phyloP scores from a whole-genome alignment of 2,888 invertebrate species.

The Noctua janthina region DNA sequence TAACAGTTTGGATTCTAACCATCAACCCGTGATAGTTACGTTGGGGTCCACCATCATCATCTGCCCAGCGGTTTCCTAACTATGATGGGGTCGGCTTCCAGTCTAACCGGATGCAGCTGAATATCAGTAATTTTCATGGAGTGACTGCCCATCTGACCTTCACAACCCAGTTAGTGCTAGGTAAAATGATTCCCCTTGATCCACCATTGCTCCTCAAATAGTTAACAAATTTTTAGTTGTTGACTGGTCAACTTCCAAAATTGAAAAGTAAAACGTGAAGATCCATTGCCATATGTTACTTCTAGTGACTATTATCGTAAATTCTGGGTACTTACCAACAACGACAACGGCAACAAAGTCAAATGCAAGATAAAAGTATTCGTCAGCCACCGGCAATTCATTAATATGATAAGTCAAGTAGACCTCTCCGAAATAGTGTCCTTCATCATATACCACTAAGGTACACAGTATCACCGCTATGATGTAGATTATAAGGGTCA shows the following conservation, averaged over 20 bases:
- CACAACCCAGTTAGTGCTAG: neutral
- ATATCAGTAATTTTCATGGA: neutral
- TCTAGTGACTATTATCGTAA: neutral
- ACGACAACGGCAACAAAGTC: neutral
- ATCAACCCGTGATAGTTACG: neutral
- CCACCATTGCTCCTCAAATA: neutral
- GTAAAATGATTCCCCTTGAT: neutral
- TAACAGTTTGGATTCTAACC: neutral
- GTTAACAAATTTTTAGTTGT: neutral
- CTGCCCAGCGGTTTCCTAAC: neutral
- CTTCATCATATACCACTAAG: neutral
- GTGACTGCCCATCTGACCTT: neutral
- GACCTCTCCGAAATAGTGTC: conserved; percentile 11
- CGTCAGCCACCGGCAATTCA: rapidly evolving
- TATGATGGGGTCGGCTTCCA: neutral
- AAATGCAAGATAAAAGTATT: neutral
- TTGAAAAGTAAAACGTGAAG: neutral
- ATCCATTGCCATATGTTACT: neutral
- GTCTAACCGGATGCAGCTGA: neutral
- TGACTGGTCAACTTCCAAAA: neutral
- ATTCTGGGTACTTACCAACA: conserved; percentile 28
- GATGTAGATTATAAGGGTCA: conserved; percentile 22
- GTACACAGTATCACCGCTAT: neutral
- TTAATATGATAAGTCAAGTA: conserved; percentile 23
- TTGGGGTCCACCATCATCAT: neutral